Evolutionary conservation across 2,113 vertebrate species (phyloP).

Genomic region (Antechinus flavipes): DNA sequence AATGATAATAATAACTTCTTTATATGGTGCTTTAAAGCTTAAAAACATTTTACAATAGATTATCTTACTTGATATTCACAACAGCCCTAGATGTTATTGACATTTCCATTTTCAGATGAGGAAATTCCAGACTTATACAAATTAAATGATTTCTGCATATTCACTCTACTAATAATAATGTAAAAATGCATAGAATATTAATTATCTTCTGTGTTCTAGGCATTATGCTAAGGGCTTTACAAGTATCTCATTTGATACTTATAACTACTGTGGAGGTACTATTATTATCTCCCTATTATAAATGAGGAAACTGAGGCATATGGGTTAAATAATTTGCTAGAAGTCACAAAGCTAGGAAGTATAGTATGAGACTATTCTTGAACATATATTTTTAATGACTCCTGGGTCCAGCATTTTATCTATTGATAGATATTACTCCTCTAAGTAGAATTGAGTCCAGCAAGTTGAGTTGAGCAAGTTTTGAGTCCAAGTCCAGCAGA

Average conservation of each 20-base stretch:
- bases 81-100: neutral
- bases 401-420: neutral
- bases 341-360: neutral
- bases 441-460: neutral
- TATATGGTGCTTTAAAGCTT: neutral
- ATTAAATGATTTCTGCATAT: neutral
- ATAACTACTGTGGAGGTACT: no score
- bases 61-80: neutral
- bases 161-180: neutral
- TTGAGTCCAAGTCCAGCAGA: neutral
- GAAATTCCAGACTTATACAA: neutral
- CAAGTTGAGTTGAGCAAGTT: neutral
- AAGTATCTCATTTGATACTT: no score
- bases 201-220: neutral
- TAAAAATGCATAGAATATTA: neutral
- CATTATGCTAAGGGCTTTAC: neutral
- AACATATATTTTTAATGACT: neutral
- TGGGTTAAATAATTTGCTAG: neutral
- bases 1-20: neutral
- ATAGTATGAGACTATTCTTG: neutral
- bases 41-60: neutral
- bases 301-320: neutral
- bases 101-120: neutral
- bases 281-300: neutral
- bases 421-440: neutral